Percentiles rank a stretch among this genome's conserved stretches.
These are phyloP conservation scores for Drosophila borborema DNA, from an alignment of 2,888 invertebrate genomes.

Conservation along the genomic window DNA sequence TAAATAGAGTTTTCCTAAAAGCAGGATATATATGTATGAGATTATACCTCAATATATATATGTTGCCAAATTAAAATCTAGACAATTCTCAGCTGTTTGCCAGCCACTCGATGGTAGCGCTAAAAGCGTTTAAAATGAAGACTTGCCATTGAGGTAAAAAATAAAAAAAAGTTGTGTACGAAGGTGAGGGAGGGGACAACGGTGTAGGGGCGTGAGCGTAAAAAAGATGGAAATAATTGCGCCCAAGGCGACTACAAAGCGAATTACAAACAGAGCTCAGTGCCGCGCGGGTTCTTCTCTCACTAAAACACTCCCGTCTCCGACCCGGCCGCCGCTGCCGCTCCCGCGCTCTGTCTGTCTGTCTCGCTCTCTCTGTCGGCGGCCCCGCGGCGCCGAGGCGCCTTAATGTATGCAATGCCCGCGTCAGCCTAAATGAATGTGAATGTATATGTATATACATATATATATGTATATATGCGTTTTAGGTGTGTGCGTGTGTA, in stretches of 20 bases:
- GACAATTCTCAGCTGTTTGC: slow-evolving; percentile 65
- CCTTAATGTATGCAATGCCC: slow-evolving; percentile 68
- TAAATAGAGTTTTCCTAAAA: slow-evolving; percentile 5
- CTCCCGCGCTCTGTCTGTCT: background rate
- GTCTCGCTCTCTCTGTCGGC: slow-evolving; percentile 12
- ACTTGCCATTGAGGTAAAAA: slow-evolving; percentile 38
- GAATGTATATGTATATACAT: slow-evolving; percentile 35
- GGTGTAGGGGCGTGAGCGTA: background rate
- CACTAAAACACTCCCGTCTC: background rate
- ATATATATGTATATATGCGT: slow-evolving; percentile 2
- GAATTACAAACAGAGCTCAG: slow-evolving; percentile 72
- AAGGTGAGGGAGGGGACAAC: background rate
- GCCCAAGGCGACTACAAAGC: slow-evolving; percentile 79
- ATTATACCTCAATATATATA: slow-evolving; percentile 2
- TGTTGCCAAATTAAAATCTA: slow-evolving; percentile 57
- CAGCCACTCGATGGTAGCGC: slow-evolving; percentile 61
- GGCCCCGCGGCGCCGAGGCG: slow-evolving; percentile 42
- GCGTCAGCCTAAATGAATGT: slow-evolving; percentile 60
- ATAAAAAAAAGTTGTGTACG: background rate
- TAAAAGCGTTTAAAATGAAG: slow-evolving; percentile 68
- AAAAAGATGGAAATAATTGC: slow-evolving; percentile 69
- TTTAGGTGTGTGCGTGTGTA: slow-evolving; percentile 7
- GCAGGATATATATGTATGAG: slow-evolving; percentile 2
- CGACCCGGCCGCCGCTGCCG: background rate
- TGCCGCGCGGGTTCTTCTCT: slow-evolving; percentile 16